Conservation (phyloP, 2,797 vertebrate genomes). For the Heterohyrax brucei region DNA sequence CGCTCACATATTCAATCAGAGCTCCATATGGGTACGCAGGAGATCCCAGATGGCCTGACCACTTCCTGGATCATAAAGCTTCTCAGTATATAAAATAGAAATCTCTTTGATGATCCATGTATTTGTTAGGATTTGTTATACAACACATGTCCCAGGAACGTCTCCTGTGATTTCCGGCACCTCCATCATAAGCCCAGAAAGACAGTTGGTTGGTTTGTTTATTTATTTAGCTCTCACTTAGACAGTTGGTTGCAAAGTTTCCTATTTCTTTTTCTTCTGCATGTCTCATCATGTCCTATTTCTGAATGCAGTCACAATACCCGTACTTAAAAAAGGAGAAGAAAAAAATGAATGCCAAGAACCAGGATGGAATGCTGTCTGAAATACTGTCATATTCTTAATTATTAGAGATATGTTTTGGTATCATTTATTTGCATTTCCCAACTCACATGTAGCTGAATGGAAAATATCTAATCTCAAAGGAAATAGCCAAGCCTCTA, state of each 20-base stretch:
- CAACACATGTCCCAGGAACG: slow-evolving; percentile 78
- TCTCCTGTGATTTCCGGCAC: slow-evolving; percentile 82
- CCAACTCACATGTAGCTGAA: not conserved
- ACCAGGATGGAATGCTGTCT: not conserved
- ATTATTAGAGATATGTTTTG: slow-evolving; percentile 21
- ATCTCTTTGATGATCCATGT: slow-evolving; percentile 80
- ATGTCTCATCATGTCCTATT: slow-evolving; percentile 1
- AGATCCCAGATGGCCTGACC: slow-evolving; percentile 79
- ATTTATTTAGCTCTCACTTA: slow-evolving; percentile 72
- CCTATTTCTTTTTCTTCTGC: slow-evolving; percentile 55
- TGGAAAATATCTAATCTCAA: not conserved
- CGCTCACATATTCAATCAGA: slow-evolving; percentile 76
- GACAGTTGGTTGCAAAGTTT: slow-evolving; percentile 55
- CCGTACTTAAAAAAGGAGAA: slow-evolving; percentile 25
- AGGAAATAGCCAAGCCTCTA: not conserved
- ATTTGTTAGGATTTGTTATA: slow-evolving; percentile 82
- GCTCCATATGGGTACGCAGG: slow-evolving; percentile 73
- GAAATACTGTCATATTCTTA: slow-evolving; percentile 7
- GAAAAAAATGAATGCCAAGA: not conserved
- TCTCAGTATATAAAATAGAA: slow-evolving; percentile 83
- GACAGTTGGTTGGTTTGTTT: slow-evolving; percentile 64
- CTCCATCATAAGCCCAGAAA: slow-evolving; percentile 67
- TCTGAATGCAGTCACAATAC: not conserved
- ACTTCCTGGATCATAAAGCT: slow-evolving; percentile 82
- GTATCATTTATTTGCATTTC: slow-evolving; percentile 28